phyloP scores from a whole-genome alignment of 35 echinoderm and acorn worm species.

The Ophiothrix spiculata region DNA sequence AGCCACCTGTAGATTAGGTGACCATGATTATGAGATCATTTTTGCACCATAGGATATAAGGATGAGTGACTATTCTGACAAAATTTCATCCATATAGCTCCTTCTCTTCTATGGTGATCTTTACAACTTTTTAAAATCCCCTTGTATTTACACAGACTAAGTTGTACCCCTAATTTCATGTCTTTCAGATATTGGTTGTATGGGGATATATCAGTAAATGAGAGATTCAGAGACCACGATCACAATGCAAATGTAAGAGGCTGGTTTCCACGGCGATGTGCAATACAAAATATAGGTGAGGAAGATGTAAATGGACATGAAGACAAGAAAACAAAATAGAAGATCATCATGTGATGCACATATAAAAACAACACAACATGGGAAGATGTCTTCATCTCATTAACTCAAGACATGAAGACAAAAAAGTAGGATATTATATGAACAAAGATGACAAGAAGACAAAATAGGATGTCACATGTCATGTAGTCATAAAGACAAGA shows the following conservation, averaged over 20 bases:
- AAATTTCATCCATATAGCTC: too few relatives aligned
- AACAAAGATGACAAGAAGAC: not conserved
- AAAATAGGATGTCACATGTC: not conserved
- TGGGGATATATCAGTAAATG: conserved; percentile 23
- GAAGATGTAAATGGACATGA: not conserved
- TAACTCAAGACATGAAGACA: conserved; percentile 5
- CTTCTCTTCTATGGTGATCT: too few relatives aligned
- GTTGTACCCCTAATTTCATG: too few relatives aligned
- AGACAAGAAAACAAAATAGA: conserved; percentile 12
- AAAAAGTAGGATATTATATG: conserved; percentile 19
- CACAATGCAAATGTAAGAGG: conserved; percentile 17
- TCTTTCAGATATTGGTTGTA: conserved; percentile 62
- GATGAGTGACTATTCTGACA: too few relatives aligned
- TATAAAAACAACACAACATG: conserved; percentile 13
- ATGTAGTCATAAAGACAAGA: conserved; percentile 4
- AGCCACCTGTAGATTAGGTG: not conserved
- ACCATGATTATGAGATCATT: not conserved
- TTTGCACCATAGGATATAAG: too few relatives aligned
- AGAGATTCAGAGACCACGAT: not conserved
- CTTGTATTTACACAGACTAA: not conserved
- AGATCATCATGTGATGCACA: conserved; percentile 31
- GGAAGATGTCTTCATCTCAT: not conserved
- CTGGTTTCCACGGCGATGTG: conserved; percentile 60
- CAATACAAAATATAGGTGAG: conserved; percentile 17
- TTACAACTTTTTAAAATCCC: not conserved